These are phyloP conservation scores for Alethe castanea DNA, from an alignment of 2,113 vertebrate species.

Conservation along the genomic window DNA sequence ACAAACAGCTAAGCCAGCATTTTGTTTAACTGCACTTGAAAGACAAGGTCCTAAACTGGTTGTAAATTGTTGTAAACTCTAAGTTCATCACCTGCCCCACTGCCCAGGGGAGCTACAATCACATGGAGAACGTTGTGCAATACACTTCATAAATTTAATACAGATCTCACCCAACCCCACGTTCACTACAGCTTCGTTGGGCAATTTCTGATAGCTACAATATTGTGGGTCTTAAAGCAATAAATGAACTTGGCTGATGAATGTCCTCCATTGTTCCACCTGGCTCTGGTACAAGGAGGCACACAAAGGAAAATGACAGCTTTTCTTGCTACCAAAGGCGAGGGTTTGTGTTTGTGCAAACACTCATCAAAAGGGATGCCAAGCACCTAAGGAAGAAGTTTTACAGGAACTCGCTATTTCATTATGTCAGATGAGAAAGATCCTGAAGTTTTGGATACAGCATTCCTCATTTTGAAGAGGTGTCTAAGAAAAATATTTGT, in stretches of 20 bases:
- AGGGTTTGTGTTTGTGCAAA: background rate
- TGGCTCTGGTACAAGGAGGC: background rate
- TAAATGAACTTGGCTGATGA: background rate
- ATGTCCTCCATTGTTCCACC: fast-evolving
- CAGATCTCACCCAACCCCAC: background rate
- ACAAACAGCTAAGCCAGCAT: background rate
- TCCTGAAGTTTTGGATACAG: background rate
- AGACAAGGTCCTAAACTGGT: background rate
- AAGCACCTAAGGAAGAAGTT: background rate
- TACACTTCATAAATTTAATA: background rate
- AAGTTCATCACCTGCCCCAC: background rate
- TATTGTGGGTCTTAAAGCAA: background rate
- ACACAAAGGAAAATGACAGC: background rate
- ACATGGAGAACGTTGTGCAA: background rate
- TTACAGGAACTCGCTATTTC: background rate
- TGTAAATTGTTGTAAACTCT: background rate
- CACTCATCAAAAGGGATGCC: background rate
- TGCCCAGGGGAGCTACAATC: background rate
- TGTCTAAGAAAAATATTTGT: background rate
- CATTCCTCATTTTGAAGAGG: background rate
- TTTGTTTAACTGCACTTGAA: background rate
- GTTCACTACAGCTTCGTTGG: background rate
- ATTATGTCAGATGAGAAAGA: background rate
- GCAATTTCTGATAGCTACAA: background rate
- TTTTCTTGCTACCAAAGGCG: background rate